These are phyloP conservation scores for Carassius gibelio DNA, from an alignment of 2,113 vertebrate genomes.

Conservation along the genomic window DNA sequence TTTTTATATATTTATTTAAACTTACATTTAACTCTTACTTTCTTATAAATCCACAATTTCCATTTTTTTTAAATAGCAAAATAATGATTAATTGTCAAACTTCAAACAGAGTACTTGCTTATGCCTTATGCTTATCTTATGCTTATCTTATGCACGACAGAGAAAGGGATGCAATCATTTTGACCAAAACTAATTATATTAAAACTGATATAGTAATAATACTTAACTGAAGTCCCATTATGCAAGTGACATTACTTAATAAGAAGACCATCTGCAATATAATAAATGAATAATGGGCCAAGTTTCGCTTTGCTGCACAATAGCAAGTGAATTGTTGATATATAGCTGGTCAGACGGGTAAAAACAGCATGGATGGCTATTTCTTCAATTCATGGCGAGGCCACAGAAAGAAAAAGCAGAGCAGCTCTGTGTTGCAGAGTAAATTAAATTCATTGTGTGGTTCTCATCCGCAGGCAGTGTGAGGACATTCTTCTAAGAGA, in stretches of 20 bases:
- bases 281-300: neutral
- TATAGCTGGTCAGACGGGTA: neutral
- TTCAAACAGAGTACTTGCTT: too few relatives aligned
- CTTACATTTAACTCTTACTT: too few relatives aligned
- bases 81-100: too few relatives aligned
- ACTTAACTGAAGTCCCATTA: too few relatives aligned
- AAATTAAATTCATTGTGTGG: constrained; percentile 72
- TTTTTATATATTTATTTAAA: too few relatives aligned
- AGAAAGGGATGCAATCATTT: too few relatives aligned
- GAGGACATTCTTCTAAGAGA: constrained; percentile 68
- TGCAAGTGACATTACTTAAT: too few relatives aligned
- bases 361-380: neutral
- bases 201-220: too few relatives aligned
- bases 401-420: constrained; percentile 47
- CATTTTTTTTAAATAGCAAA: neutral
- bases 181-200: too few relatives aligned
- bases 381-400: neutral
- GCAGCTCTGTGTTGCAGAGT: constrained; percentile 60
- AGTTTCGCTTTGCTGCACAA: neutral
- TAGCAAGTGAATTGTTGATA: neutral
- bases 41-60: neutral
- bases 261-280: neutral
- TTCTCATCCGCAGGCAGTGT: constrained; percentile 69
- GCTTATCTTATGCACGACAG: too few relatives aligned
- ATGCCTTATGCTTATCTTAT: too few relatives aligned